Base-by-base conservation (phyloP, 2,888 invertebrate species). In the Dicranocentrus wangi region DNA sequence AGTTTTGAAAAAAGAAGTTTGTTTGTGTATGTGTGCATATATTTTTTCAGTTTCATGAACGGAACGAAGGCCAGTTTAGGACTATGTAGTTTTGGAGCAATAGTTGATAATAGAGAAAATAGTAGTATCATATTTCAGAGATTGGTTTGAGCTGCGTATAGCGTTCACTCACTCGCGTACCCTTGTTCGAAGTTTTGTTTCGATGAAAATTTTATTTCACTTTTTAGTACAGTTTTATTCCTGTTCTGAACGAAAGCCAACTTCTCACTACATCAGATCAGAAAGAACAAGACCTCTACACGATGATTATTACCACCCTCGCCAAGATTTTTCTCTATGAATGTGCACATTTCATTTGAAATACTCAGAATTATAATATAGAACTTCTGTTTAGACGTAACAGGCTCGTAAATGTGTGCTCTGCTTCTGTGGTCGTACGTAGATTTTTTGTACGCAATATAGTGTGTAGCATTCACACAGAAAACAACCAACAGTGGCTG, bases 131-230 rank as follows among this genome's bases (percentile, higher is more conserved):
- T 71, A 70, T 79, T 79, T 79, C 78, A 65, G 32, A 71, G 19
- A 69, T 69, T 69, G 69, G 53, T 75, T 75, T 66, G 53, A 53
- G 53, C 55, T 25, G 28, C 32, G 47, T n/a, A 47, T 47, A n/a
- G 47, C 47, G 47, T 17, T 47, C 55, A 23, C 55, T 47, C 47
- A 25, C 58, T 58, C 15, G 58, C 1, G 21, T 65, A 3, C 21
- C 21, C 25, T 51, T 51, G 66, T 69, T 68, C 21, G 65, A 55
- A 72, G 78, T 80, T 80, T 78, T 78, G 77, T 78, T 80, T 80
- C 80, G 80, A 80, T 80, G 80, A 80, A 80, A 80, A 80, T 73
- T 80, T 80, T 80, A 72, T 72, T 80, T 80, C 80, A 72, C 80
- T 72, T 80, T 79, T 80, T 73, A 80, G 66, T 80, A 55, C 60